Base-by-base conservation (phyloP, 2,888 invertebrate genomes). In the Drosophila gaucha region DNA sequence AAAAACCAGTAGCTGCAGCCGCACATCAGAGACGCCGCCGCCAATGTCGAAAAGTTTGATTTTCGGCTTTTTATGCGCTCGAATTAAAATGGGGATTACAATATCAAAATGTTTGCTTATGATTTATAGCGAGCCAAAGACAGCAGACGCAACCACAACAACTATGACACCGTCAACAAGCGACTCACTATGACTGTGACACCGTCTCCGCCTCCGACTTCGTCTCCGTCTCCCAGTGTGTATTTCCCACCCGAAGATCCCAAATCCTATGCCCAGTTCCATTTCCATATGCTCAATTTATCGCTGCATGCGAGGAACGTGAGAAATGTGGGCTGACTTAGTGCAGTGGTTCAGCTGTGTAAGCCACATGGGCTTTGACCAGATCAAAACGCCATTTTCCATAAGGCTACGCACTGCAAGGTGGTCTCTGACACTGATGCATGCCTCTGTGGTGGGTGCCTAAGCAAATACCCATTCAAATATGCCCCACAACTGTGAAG, bases 71-170 rank as follows among this genome's bases (percentile, higher is more conserved):
- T 86, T 89, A 89, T 89, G 89, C 87, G 87, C 66, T 74, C 67
- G 87, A 86, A 86, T 86, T 86, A 86, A 89, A 88, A 80, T 86
- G 80, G 78, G 87, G 89, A 89, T 89, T 89, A 88, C 88, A 75
- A 87, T 83, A 87, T 89, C 89, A 89, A 89, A 89, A 88, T 83
- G 89, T 90, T 89, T 89, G 78, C 86, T 80, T 80, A 82, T 84
- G 90, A 89, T 88, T 90, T 89, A 89, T 89, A 71, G 73, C 74
- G 66, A 67, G 70, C 60, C 51, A 66, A 86, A 84, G 80, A 78
- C 46, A 39, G 62, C 63, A 54, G 38, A 51, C 28, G 47, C 63
- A 62, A 62, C 31, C 18, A 33, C 74, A 59, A 41, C 28, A 43
- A 6, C 52, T 24, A 39, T 18, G 33, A 49, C 35, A 20, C n/a